Base-by-base conservation (phyloP, 2,797 vertebrate genomes). In the Pyrocephalus nanus region DNA sequence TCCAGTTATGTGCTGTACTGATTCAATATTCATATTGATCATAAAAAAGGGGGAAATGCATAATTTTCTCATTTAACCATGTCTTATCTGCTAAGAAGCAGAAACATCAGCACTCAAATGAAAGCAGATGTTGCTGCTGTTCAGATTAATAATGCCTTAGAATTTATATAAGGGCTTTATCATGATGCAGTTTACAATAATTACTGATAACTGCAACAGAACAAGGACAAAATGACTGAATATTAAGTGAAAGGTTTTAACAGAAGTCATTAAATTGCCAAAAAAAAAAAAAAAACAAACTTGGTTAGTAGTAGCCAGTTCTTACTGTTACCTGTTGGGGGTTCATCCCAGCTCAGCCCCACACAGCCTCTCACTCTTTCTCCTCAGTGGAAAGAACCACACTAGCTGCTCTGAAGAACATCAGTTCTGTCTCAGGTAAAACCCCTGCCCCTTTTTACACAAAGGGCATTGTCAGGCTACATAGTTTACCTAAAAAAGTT, bases 71-170 rank as follows among this genome's bases (percentile, higher is more conserved):
- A 6, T 45, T 74, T 90, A 40, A 48, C 43, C 4, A 0, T 42
- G 30, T 45, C 66, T 50, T 88, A 76, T 60, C 72, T 85, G 62
- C 55, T 86, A 7, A 55, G 82, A 55, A 67, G 25, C 65, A 94
- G 58, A 71, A 84, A 30, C 78, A 74, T n/a, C 11, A 64, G 29
- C 11, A 7, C 27, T 76, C 47, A 74, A 32, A 86, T 65, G 38
- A 85, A 73, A 95, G 61, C 92, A 94, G 81, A 54, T 84, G 42
- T 48, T 84, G 60, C 67, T 94, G 79, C n/a, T 64, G 30, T 85
- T 92, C 60, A 53, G 66, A 64, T 47, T 89, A 34, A 78, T 57
- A 89, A 88, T 47, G 38, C 69, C 15, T 86, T 74, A 15, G 36
- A 18, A 69, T 76, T 93, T 92, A 76, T 50, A 21, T 42, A 80